These are phyloP conservation scores for Thryonomys swinderianus DNA, from an alignment of 2,113 vertebrate genomes.

Conservation along the genomic window DNA sequence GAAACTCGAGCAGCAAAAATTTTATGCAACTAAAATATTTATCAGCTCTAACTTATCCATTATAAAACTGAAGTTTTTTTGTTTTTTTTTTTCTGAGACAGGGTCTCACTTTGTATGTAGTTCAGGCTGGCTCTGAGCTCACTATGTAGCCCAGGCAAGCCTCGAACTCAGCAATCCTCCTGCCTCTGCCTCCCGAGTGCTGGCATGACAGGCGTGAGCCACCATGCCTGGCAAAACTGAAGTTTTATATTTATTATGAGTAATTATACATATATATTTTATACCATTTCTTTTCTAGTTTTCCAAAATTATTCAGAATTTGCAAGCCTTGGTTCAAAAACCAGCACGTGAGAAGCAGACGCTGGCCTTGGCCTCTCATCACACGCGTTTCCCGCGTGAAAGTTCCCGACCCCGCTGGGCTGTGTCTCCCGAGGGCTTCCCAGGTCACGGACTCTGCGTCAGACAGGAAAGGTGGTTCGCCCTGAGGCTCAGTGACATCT, in stretches of 20 bases:
- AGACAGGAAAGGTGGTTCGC: not conserved
- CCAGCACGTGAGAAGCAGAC: not conserved
- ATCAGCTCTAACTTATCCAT: not conserved
- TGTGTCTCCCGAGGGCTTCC: not conserved
- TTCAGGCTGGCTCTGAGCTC: too few relatives aligned
- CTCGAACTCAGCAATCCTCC: too few relatives aligned
- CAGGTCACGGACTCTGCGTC: not conserved
- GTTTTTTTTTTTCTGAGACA: too few relatives aligned
- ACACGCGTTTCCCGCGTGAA: not conserved
- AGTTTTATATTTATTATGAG: not conserved
- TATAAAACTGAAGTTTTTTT: not conserved
- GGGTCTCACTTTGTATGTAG: too few relatives aligned
- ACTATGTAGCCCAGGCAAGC: too few relatives aligned
- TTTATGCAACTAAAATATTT: not conserved
- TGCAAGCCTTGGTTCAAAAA: constrained; percentile 49
- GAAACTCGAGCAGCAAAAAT: not conserved
- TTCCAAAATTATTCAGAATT: not conserved
- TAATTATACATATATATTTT: constrained; percentile 17
- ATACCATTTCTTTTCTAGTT: not conserved
- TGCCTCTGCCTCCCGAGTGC: too few relatives aligned
- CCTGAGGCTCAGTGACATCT: not conserved
- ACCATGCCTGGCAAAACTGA: too few relatives aligned
- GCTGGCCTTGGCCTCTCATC: not conserved
- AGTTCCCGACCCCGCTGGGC: not conserved
- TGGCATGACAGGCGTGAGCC: too few relatives aligned